Base-by-base conservation (phyloP, 2,113 vertebrate species). In the Silurus glanis region DNA sequence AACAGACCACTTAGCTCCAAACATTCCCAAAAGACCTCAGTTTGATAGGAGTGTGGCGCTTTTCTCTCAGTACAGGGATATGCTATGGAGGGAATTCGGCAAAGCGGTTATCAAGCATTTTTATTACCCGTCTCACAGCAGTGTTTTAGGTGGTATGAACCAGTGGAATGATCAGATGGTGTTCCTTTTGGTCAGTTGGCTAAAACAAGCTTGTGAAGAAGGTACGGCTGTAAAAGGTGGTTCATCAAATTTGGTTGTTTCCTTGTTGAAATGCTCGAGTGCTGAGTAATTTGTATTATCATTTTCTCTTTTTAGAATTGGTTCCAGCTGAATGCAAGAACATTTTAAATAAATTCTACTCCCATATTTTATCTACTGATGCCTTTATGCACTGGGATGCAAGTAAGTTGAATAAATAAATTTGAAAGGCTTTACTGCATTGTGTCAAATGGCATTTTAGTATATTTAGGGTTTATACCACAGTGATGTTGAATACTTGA, bases 311-410 rank as follows among this genome's bases (percentile, higher is more conserved):
- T 90, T 80, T 74, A 94, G 94, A 92, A 83, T 56, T 84, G 5
- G 28, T 93, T 85, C 88, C 93, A 87, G 86, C 79, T n/a, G 93
- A 93, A 88, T 92, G 87, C 85, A 90, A 89, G 55, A 82, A 84
- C 69, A 86, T 91, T 83, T 89, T 94, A 89, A 90, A 94, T 85
- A 88, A 92, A 80, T 83, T 95, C 83, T 91, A 89, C 89, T 87
- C 88, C n/a, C 4, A 64, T 82, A 83, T 93, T 79, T 88, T 93
- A 69, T 91, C 91, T 81, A 72, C 86, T 13, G 88, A 89, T 67
- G 93, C 94, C 89, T 94, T 94, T 86, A 90, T 89, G 91, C 92
- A 91, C 79, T 94, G 87, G 95, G 95, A 96, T 93, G 90, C 95
- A 90, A 95, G 96, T 95, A 84, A 91, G 93, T 93, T 56, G 45